Base-by-base conservation (phyloP, 2,113 vertebrate species). In the Polypterus bichir region DNA sequence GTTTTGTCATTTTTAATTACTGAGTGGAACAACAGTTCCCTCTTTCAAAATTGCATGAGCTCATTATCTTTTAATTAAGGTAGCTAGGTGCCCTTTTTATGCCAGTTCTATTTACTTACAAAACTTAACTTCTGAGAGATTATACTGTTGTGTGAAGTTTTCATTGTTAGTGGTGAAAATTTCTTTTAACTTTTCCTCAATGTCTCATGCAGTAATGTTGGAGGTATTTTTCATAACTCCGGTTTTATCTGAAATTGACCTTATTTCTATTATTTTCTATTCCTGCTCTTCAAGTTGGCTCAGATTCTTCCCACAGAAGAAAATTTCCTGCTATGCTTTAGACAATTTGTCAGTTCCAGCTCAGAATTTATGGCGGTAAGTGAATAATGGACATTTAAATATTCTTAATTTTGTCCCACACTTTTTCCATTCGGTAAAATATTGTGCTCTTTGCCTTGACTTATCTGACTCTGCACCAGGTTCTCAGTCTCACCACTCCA, bases 221-320 rank as follows among this genome's bases (percentile, higher is more conserved):
- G 7, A 4, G 11, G n/a, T 8, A 27, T 57, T 71, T 74, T 47
- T 64, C n/a, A 5, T 11, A 4, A 56, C 44, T 11, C 9, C 59
- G 6, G 45, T 3, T 44, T 49, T 6, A 4, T 48, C 59, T 49
- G 49, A 44, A 49, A 9, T 47, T 54, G 9, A 47, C 54, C 60
- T 44, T 60, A 57, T 53, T 47, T 49, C n/a, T 62, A 44, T 47
- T 49, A 61, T 53, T 67, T 0, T 0, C 46, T 65, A 52, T 77
- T 59, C 56, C 52, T 53, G 48, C 47, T 61, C 64, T 73, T 4
- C 0, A 71, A 98, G 94, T 74, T 98, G 79, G 94, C 94, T 48
- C 93, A 97, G 83, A 91, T 98, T 80, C 84, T 98, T 61, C 94
- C 95, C 1, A 94, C 94, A 0, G 94, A 98, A 67, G 93, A 98